A percentile compares a stretch with the other conserved stretches of the same genome.
These are phyloP conservation scores for Prinia subflava DNA, from an alignment of 2,113 vertebrate species.

Conservation along the genomic window DNA sequence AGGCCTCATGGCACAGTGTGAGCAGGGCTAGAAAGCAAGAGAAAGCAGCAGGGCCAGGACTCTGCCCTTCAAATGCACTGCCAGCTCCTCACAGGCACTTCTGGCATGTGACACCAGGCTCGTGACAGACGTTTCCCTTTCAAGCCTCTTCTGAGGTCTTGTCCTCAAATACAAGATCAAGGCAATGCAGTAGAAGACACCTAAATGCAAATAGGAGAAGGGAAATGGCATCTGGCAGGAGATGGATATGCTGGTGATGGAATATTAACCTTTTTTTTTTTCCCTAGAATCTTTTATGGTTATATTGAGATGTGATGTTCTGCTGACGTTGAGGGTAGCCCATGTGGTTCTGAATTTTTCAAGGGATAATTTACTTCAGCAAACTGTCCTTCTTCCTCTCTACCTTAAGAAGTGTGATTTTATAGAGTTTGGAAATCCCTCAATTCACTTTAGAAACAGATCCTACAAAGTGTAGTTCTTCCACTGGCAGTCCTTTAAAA, in stretches of 20 bases:
- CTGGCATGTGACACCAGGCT: neutral
- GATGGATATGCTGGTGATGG: neutral
- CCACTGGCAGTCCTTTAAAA: neutral
- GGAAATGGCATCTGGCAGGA: neutral
- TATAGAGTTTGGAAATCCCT: neutral
- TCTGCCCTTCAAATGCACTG: neutral
- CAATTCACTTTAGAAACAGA: neutral
- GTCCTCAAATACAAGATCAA: neutral
- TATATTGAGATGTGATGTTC: neutral
- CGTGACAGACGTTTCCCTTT: neutral
- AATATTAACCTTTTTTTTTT: neutral
- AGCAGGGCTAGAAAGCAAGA: neutral
- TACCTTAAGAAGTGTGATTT: neutral
- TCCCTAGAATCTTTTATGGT: neutral
- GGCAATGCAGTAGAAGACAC: neutral
- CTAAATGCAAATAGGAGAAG: constrained; percentile 24
- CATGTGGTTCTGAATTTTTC: neutral
- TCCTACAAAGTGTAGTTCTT: neutral
- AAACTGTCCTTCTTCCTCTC: neutral
- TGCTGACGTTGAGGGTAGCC: neutral
- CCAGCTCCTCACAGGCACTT: neutral
- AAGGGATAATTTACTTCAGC: neutral
- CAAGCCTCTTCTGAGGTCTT: neutral
- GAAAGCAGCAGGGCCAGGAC: neutral
- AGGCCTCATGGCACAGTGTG: neutral